Conservation (phyloP, 1,140 invertebrate species). For the Lycorma delicatula region DNA sequence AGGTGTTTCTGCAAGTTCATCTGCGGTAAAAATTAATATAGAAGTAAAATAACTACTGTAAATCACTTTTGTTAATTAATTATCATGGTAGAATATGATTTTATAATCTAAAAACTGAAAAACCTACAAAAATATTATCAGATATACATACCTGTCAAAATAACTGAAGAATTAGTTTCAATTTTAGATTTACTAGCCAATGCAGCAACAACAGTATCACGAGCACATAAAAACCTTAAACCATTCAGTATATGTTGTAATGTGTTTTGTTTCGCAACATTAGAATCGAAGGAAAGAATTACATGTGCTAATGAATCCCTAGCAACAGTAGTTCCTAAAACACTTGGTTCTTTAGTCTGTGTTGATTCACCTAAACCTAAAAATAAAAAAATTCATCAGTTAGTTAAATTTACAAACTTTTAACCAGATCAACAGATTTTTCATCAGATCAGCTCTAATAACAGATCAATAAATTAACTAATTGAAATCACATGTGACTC, state of each 20-base stretch:
- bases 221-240: conserved; percentile 74
- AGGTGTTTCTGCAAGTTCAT: conserved; percentile 65
- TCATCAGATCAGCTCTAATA: no score
- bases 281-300: conserved; percentile 74
- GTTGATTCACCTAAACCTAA: conserved; percentile 23
- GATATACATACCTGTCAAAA: not conserved
- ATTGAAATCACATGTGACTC: no score
- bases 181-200: conserved; percentile 54
- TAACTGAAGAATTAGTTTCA: conserved; percentile 23
- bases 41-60: no score
- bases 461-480: no score
- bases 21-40: conserved; percentile 46
- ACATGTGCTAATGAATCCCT: conserved; percentile 68
- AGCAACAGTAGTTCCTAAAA: conserved; percentile 22
- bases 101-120: no score
- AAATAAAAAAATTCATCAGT: no score
- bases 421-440: no score
- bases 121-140: no score
- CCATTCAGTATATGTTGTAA: conserved; percentile 80
- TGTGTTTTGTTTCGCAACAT: conserved; percentile 78
- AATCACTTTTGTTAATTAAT: no score
- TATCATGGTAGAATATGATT: no score
- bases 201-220: conserved; percentile 64
- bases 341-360: conserved; percentile 33
- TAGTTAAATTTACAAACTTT: no score